Evolutionary conservation across 2,113 vertebrate genomes (phyloP), one percentile per base, ranked within the genome.

Genomic region (Dipodomys stephensi): DNA sequence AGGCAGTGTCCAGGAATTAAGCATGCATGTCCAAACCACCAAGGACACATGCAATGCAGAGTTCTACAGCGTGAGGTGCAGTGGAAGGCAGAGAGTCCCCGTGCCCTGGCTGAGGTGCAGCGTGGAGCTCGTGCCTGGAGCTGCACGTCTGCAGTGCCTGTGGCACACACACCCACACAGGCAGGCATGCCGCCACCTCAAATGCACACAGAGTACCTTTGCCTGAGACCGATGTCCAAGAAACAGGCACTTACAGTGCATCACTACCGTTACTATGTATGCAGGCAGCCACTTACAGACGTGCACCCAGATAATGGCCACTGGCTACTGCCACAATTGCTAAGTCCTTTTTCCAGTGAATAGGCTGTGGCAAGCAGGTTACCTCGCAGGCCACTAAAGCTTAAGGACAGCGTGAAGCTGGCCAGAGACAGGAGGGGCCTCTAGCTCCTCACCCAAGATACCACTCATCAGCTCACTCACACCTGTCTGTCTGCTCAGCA

Each of bases 101-200:
- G 35, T 0, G 1, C 25, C 60, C 22, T 0, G 8, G 12, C 62
- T 4, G 2, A 2, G 76, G 77, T 12, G 11, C 62, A 53, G 28
- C 57, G 15, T 2, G 27, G 57, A 16, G 32, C 2, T 9, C 25
- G 53, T 11, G 7, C 30, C 65, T 23, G 7, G 11, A 46, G 77
- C 53, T 64, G 71, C 12, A 53, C 12, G 62, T n/a, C 22, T 28
- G 28, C 25, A 3, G 53, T 11, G 16, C 49, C 16, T 4, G 18
- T 0, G 1, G 13, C 79, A 69, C 35, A 23, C 20, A 23, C 5
- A 39, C 39, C 39, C 15, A 25, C 67, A 5, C 6, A 9, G 32
- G 18, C 6, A 30, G 35, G 32, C 76, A 78, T 39, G 16, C 19
- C 30, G 27, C 23, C 69, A 20, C 7, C 71, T 11, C 25, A 7